Evolutionary conservation across 1,140 invertebrate genomes (phyloP).

Genomic region (Trissolcus basalis): DNA sequence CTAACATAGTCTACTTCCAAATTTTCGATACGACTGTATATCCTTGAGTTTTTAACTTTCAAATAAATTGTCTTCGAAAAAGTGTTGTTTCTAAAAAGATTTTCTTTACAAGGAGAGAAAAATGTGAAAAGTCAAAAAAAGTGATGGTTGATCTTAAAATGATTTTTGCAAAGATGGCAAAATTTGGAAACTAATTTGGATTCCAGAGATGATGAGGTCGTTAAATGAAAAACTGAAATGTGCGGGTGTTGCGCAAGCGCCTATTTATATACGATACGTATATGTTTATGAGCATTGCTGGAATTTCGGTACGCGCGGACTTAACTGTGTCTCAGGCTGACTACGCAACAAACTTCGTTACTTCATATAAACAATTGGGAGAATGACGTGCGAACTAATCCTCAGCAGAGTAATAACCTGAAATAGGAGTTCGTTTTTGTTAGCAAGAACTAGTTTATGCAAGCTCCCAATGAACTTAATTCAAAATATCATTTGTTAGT

Average conservation of each 20-base stretch:
- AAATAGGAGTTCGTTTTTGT: conserved; percentile 22
- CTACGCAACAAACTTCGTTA: conserved; percentile 28
- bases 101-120: no score
- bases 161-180: no score
- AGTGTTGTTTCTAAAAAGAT: no score
- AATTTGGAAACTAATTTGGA: no score
- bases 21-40: no score
- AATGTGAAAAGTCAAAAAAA: no score
- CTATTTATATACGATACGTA: conserved; percentile 1
- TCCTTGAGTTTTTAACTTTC: no score
- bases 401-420: conserved; percentile 26
- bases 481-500: conserved; percentile 1
- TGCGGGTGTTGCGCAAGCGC: not conserved
- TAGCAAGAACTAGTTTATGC: conserved; percentile 30
- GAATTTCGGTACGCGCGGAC: conserved; percentile 15
- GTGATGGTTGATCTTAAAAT: no score
- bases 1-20: no score
- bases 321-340: conserved; percentile 9
- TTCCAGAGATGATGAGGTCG: no score
- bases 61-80: no score
- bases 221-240: no score
- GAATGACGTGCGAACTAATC: conserved; percentile 43
- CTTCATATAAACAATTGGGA: conserved; percentile 34
- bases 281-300: not conserved
- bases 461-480: conserved; percentile 38